Evolutionary conservation across 2,888 invertebrate genomes (phyloP), one percentile per base, ranked within the genome.

Genomic region (Melieria crassipennis): DNA sequence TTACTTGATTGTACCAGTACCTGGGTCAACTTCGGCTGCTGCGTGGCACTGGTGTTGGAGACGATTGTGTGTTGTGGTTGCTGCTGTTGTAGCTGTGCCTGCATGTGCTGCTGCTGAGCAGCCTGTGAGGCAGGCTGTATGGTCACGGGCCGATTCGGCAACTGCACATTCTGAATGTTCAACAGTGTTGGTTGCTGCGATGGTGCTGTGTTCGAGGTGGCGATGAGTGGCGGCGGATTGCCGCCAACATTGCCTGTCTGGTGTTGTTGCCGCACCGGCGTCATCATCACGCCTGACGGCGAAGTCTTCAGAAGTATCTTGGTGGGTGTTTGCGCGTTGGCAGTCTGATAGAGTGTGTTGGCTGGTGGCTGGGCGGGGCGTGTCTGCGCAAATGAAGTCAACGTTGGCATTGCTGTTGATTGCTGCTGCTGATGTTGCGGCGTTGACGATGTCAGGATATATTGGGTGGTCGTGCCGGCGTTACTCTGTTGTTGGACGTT

Each of bases 261-360:
- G 13, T 72, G 74, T 57, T 80, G 79, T 73, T 81, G 82, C 43
- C 85, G 83, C 50, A 82, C 68, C 4, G 82, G 82, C 7, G 85
- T 82, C 82, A 85, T 82, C 65, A 86, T 82, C 43, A 87, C 82
- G 47, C 86, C 82, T n/a, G 83, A 77, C 4, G 86, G 84, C 7
- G 86, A 82, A n/a, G 86, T 86, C 77, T 87, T 87, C 0, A 87
- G 77, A 61, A 87, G 73, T 65, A 87, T 87, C 79, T 87, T 87
- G 0, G 87, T 85, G 5, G 85, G 82, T 57, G 83, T 80, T 75
- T 82, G 83, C 0, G 79, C 79, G 66, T 79, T 81, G 48, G 79
- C 76, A 7, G 83, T 81, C 77, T 86, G 86, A 71, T 86, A 85
- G 7, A 85, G 77, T 47, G 84, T 85, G 0, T 83, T 79, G 4